Evolutionary conservation across 2,797 vertebrate genomes (phyloP).

Genomic region (Bradypodion ventrale): DNA sequence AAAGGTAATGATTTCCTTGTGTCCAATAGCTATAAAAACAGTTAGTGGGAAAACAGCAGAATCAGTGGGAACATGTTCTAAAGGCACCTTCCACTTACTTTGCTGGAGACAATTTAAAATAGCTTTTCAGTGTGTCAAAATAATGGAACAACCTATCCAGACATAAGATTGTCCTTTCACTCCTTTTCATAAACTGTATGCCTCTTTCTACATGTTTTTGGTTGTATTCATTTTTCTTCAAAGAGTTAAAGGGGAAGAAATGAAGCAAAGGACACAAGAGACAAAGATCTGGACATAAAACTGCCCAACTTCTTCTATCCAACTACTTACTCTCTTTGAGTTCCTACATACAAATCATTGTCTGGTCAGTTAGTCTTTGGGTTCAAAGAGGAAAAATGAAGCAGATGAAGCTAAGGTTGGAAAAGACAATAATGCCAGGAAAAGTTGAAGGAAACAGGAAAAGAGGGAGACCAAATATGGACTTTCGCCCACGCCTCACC

Average conservation of each 20-base stretch:
- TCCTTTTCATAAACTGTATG: background rate
- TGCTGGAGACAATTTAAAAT: background rate
- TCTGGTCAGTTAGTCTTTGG: background rate
- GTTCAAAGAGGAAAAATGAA: too few species aligned
- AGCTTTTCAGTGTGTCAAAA: background rate
- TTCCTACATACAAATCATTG: background rate
- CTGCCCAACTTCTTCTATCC: background rate
- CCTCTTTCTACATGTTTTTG: background rate
- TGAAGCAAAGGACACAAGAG: background rate
- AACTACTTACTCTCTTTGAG: background rate
- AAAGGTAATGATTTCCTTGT: background rate
- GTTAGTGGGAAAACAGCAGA: too few species aligned
- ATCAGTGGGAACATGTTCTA: background rate
- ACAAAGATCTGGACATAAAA: background rate
- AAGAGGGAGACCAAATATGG: too few species aligned
- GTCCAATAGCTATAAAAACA: background rate
- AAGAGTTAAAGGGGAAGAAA: background rate
- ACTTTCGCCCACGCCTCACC: too few species aligned
- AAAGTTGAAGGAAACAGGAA: too few species aligned
- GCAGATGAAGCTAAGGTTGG: too few species aligned
- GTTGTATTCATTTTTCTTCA: background rate
- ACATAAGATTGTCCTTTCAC: background rate
- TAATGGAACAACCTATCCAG: background rate
- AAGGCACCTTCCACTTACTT: background rate
- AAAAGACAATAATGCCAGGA: too few species aligned